Base-by-base conservation (phyloP, 2,113 vertebrate species). In the Suncus etruscus region DNA sequence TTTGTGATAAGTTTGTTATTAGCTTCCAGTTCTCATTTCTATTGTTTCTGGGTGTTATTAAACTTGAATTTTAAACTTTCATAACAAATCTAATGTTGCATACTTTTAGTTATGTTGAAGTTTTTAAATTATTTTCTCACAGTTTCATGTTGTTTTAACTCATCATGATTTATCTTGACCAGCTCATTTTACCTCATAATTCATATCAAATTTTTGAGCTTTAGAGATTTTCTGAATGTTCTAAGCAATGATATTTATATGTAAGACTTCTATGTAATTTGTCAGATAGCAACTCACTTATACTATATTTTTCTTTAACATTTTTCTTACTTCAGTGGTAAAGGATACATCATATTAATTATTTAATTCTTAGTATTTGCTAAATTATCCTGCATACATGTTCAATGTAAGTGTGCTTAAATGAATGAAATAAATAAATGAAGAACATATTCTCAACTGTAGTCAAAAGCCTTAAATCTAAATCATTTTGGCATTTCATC, bases 401-500 rank as follows among this genome's bases (percentile, higher is more conserved):
- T 1, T 75, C 10, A 76, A 47, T 61, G 29, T 8, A 6, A 15
- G 20, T 78, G 72, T 66, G 20, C 31, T 50, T 16, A 73, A 47
- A 78, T 48, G 1, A 9, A 27, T 31, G 15, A 14, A 75, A 89
- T 39, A 78, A 9, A 16, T 79, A 14, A 77, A 79, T 1, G 12
- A 74, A 85, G 50, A 68, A 65, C 47, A 14, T 15, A 76, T 51
- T 76, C 20, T 69, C n/a, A 89, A 89, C 18, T 74, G 20, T 70
- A 83, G 89, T 25, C 48, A 77, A 63, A 87, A 50, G 14, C 79
- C 54, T 29, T 93, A 11, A 27, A 82, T 77, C 39, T 85, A 79
- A 29, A 88, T 47, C 11, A 88, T 74, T 91, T 66, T 88, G 31
- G 24, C 29, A 63, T 78, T 82, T 88, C 54, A 89, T 61, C 72